phyloP scores from a whole-genome alignment of 2,113 vertebrate genomes.

The Pseudopipra pipra region DNA sequence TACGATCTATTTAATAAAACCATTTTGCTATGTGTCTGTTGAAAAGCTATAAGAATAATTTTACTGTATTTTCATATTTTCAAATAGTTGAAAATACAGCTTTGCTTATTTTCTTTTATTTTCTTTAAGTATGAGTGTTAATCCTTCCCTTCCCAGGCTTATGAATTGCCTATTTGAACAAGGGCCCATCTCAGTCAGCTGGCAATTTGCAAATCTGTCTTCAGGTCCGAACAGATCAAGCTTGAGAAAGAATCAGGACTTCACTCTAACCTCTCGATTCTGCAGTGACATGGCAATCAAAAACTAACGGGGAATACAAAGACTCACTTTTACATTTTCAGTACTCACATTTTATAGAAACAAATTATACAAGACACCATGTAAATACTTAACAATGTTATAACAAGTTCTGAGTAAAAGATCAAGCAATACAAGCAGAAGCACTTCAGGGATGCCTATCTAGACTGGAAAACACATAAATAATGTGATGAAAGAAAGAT shows the following conservation, averaged over 20 bases:
- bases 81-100: not conserved
- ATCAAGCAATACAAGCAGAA: not conserved
- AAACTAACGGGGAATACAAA: not conserved
- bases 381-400: not conserved
- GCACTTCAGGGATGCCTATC: not conserved
- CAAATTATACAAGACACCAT: fast-evolving
- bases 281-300: not conserved
- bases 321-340: not conserved
- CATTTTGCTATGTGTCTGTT: not conserved
- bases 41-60: not conserved
- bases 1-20: not conserved
- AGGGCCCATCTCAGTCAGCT: fast-evolving
- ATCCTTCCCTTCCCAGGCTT: not conserved
- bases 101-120: not conserved
- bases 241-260: not conserved
- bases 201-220: not conserved
- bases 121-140: not conserved
- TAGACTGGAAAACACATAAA: not conserved
- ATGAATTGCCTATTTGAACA: not conserved
- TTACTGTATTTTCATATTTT: not conserved
- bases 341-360: not conserved
- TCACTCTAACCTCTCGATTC: not conserved
- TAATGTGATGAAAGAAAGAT: not conserved
- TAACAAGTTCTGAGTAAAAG: not conserved
- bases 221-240: not conserved